Evolutionary conservation across 2,797 vertebrate species (phyloP).

Genomic region (Dryobates pubescens): DNA sequence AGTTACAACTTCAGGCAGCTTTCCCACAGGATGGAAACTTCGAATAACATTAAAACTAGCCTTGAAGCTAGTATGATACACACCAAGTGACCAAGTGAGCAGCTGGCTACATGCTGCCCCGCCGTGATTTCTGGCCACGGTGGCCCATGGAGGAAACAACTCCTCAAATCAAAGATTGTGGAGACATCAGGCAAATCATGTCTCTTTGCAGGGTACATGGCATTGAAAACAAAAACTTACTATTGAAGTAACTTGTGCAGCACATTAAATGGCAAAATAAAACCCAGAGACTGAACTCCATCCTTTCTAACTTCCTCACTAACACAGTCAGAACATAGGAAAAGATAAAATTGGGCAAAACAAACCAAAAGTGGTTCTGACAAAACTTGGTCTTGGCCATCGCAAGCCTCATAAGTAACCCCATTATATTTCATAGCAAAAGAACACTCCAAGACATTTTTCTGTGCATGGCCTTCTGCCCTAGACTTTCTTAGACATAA

Average conservation of each 20-base stretch:
- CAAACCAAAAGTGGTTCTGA: neutral
- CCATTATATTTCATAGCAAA: too few relatives aligned
- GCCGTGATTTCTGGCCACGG: neutral
- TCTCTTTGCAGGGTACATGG: neutral
- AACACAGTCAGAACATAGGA: rapidly evolving
- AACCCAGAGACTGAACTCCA: neutral
- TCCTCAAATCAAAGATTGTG: neutral
- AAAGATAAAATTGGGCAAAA: neutral
- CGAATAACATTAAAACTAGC: neutral
- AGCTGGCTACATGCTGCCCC: neutral
- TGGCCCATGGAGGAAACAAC: neutral
- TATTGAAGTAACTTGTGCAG: neutral
- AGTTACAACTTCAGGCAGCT: conserved; percentile 12
- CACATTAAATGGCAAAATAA: neutral
- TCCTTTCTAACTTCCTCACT: neutral
- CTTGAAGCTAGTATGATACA: neutral
- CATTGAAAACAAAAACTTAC: neutral
- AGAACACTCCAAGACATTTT: too few relatives aligned
- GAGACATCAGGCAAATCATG: neutral
- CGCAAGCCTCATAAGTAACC: neutral
- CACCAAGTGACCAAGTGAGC: neutral
- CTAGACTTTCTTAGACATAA: too few relatives aligned
- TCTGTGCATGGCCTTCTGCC: too few relatives aligned
- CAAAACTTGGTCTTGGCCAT: neutral
- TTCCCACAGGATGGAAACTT: neutral